Evolutionary conservation across 1,140 invertebrate genomes (phyloP).

Genomic region (Aphis craccivora): DNA sequence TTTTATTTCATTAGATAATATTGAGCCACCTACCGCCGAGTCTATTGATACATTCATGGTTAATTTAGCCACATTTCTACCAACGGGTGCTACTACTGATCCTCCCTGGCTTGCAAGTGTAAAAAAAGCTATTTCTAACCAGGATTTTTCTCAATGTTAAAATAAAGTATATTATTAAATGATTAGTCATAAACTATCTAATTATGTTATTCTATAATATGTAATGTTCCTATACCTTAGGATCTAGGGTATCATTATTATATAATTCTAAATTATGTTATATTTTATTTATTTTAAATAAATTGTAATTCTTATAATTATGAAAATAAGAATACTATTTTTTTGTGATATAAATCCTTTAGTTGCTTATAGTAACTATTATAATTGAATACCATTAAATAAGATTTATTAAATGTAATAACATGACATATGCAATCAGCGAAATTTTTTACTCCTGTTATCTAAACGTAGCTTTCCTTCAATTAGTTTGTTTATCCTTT

Average conservation of each 20-base stretch:
- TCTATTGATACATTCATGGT: constrained; percentile 29
- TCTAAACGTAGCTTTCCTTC: background rate
- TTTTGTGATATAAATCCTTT: background rate
- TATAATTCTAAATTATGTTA: background rate
- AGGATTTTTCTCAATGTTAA: constrained; percentile 34
- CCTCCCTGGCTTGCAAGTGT: background rate
- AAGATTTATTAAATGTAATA: background rate
- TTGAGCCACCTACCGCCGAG: background rate
- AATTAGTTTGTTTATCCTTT: constrained; percentile 1
- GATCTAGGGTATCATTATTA: background rate
- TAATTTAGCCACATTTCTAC: background rate
- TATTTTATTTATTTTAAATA: no score
- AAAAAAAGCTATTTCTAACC: constrained; percentile 28
- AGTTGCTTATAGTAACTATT: background rate
- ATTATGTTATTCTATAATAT: background rate
- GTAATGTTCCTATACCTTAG: background rate
- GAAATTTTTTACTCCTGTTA: background rate
- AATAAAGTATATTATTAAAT: background rate
- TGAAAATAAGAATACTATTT: background rate
- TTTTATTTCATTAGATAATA: constrained; percentile 1
- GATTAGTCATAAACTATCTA: background rate
- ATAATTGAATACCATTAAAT: no score
- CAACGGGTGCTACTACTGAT: background rate
- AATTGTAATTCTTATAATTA: no score
- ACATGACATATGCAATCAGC: background rate